Evolutionary conservation across 2,888 invertebrate genomes (phyloP).

Genomic region (Salpingus planirostris): DNA sequence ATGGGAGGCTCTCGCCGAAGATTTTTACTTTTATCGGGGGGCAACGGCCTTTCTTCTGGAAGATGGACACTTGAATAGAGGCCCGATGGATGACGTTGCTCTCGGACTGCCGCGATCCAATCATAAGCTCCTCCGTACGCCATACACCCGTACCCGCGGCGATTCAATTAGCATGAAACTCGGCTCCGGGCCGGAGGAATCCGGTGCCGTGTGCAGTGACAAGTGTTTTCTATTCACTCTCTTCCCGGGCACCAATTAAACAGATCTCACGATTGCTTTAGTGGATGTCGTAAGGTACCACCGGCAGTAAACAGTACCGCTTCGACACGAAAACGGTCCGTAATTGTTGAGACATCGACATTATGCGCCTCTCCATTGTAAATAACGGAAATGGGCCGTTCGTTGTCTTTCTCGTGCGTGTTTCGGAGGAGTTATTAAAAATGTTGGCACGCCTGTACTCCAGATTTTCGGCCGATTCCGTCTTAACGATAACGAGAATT

Average conservation of each 20-base stretch:
- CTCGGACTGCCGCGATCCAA: constrained; percentile 12
- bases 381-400: too few relatives aligned
- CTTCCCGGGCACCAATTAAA: constrained; percentile 18
- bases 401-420: too few relatives aligned
- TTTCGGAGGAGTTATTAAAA: too few relatives aligned
- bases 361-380: too few relatives aligned
- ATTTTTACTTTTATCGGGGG: neutral
- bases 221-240: constrained; percentile 20
- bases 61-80: constrained; percentile 17
- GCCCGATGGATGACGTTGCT: constrained; percentile 16
- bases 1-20: neutral
- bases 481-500: too few relatives aligned
- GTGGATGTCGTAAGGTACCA: constrained; percentile 8
- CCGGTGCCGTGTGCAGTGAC: constrained; percentile 13
- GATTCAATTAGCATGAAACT: constrained; percentile 20
- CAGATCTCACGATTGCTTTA: constrained; percentile 11
- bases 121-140: constrained; percentile 8
- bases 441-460: too few relatives aligned
- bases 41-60: neutral
- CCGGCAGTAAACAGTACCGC: too few relatives aligned
- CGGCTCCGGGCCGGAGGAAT: constrained; percentile 15
- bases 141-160: constrained; percentile 18
- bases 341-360: too few relatives aligned
- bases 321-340: too few relatives aligned
- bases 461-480: too few relatives aligned